phyloP scores from a whole-genome alignment of 1,140 invertebrate species.

The Holotrichia oblita region DNA sequence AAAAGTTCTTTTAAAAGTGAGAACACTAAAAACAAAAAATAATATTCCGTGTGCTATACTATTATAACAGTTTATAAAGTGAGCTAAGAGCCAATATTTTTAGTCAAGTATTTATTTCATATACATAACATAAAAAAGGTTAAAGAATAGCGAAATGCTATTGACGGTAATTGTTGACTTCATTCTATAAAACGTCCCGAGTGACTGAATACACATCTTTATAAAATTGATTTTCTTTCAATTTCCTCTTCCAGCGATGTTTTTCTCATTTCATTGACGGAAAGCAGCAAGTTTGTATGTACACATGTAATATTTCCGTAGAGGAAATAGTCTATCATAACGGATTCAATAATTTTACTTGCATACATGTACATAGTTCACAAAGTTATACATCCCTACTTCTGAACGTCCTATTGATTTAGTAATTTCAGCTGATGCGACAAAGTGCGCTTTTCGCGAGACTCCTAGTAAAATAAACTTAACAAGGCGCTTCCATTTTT shows the following conservation, averaged over 20 bases:
- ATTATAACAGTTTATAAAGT: too few species aligned
- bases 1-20: too few species aligned
- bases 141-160: too few species aligned
- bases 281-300: neutral
- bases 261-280: neutral
- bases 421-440: neutral
- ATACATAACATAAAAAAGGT: too few species aligned
- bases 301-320: slow-evolving; percentile 18
- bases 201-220: neutral
- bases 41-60: too few species aligned
- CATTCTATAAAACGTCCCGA: too few species aligned
- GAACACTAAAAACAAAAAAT: too few species aligned
- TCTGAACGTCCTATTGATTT: slow-evolving; percentile 11
- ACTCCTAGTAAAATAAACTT: neutral
- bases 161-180: too few species aligned
- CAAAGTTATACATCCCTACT: neutral
- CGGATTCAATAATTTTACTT: neutral
- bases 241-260: neutral
- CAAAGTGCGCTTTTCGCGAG: neutral
- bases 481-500: neutral
- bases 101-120: too few species aligned
- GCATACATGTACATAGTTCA: neutral
- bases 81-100: too few species aligned
- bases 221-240: slow-evolving; percentile 15
- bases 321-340: slow-evolving; percentile 5